Percentiles rank a stretch among this genome's conserved stretches.
Conservation (phyloP, 92 coral and sea anemone genomes). For the Siderastrea radians region DNA sequence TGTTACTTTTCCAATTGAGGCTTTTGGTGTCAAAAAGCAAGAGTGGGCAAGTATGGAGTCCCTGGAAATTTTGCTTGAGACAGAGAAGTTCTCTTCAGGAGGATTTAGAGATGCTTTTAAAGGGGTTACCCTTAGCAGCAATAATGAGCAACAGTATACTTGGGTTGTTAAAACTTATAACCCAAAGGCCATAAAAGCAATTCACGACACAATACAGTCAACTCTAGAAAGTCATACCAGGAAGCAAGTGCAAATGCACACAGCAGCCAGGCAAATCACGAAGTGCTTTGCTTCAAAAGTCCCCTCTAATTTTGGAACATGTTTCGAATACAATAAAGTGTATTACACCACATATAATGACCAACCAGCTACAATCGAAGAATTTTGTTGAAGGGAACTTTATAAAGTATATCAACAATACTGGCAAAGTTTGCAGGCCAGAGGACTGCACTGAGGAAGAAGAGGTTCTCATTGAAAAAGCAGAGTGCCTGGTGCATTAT, state of each 20-base stretch:
- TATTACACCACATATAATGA: conserved; percentile 51
- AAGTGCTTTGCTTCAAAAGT: conserved; percentile 31
- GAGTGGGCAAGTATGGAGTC: conserved; percentile 32
- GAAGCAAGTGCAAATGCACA: conserved; percentile 70
- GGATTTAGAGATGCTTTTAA: conserved; percentile 66
- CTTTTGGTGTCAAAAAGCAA: conserved; percentile 51
- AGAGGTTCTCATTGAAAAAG: conserved; percentile 66
- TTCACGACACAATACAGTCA: conserved; percentile 37
- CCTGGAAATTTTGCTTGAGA: conserved; percentile 39
- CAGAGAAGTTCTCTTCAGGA: conserved; percentile 54
- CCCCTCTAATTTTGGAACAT: conserved; percentile 47
- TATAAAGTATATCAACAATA: conserved; percentile 65
- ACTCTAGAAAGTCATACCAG: conserved; percentile 51
- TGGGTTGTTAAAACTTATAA: conserved; percentile 77
- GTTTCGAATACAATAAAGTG: conserved; percentile 44
- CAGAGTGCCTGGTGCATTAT: conserved; percentile 64
- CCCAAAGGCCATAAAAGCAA: conserved; percentile 42
- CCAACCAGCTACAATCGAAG: conserved; percentile 70
- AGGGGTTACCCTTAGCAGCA: conserved; percentile 16
- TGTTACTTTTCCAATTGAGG: conserved; percentile 49
- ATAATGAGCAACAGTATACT: background rate
- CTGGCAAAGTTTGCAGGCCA: conserved; percentile 47
- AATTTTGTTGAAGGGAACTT: conserved; percentile 69
- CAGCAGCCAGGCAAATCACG: conserved; percentile 64
- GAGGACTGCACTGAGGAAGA: conserved; percentile 30